Evolutionary conservation across 2,797 vertebrate genomes (phyloP).

Genomic region (Enteromius unitaeniatus): DNA sequence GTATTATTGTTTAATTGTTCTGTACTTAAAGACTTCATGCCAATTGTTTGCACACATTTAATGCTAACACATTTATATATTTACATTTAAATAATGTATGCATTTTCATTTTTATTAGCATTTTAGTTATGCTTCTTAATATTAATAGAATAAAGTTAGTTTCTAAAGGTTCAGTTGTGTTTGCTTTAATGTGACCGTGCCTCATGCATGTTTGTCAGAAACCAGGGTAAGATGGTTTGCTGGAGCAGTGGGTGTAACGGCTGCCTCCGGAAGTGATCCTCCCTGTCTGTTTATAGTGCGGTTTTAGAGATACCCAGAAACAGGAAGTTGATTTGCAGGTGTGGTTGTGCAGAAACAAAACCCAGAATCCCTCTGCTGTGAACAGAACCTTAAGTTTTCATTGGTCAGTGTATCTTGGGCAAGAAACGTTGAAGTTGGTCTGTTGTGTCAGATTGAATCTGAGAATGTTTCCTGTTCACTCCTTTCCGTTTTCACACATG

Average conservation of each 20-base stretch:
- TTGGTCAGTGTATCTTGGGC: not conserved
- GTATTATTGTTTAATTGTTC: not conserved
- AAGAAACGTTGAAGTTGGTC: not conserved
- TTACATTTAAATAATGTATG: not conserved
- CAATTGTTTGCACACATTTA: not conserved
- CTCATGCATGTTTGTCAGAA: too few relatives aligned
- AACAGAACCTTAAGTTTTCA: not conserved
- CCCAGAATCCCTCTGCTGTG: not conserved
- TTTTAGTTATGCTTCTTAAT: not conserved
- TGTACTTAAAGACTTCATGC: not conserved
- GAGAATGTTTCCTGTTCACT: not conserved
- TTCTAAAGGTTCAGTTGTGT: not conserved
- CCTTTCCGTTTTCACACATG: not conserved
- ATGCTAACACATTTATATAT: not conserved
- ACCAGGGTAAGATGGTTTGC: not conserved
- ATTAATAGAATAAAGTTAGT: not conserved
- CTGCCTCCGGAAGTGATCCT: not conserved
- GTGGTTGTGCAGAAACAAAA: not conserved
- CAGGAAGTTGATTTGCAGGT: not conserved
- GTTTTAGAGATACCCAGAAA: not conserved
- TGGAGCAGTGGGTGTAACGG: not conserved
- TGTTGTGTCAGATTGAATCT: not conserved
- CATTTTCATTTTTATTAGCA: not conserved
- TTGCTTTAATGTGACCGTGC: not conserved
- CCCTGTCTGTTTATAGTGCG: not conserved